Conservation (phyloP, 2,888 invertebrate genomes). For the Melinopterus prodromus region DNA sequence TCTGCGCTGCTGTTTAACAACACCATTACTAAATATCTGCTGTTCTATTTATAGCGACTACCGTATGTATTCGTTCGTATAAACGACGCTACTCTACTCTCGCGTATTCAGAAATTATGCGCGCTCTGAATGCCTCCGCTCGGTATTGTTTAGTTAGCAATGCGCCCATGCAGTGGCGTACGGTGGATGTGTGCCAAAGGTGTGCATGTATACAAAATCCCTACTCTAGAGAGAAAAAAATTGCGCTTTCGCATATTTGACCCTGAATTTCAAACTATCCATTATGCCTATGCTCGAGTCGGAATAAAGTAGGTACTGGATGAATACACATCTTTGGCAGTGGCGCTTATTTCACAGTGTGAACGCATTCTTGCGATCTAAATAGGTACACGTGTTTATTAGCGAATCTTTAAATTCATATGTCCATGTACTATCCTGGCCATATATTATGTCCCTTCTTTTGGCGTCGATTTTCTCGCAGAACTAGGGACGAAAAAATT, state of each 20-base stretch:
- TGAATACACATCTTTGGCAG: no score
- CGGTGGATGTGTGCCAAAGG: not conserved
- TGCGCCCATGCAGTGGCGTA: not conserved
- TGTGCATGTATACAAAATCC: not conserved
- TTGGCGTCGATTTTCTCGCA: no score
- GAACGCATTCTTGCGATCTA: no score
- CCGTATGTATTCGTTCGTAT: not conserved
- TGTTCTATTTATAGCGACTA: not conserved
- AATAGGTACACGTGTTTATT: no score
- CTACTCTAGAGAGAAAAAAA: not conserved
- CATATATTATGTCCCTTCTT: no score
- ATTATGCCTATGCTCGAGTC: no score
- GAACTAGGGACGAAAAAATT: no score
- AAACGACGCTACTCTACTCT: not conserved
- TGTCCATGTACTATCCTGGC: no score
- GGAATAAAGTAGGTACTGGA: no score
- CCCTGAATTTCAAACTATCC: not conserved
- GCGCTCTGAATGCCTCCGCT: not conserved
- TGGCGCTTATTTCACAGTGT: no score
- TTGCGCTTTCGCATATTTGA: not conserved
- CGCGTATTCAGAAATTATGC: not conserved
- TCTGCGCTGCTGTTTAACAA: not conserved
- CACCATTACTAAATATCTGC: not conserved
- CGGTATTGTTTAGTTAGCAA: not conserved
- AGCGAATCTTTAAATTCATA: no score